These are phyloP conservation scores for Pachydiplax longipennis DNA, from an alignment of 2,888 invertebrate species.

Conservation along the genomic window DNA sequence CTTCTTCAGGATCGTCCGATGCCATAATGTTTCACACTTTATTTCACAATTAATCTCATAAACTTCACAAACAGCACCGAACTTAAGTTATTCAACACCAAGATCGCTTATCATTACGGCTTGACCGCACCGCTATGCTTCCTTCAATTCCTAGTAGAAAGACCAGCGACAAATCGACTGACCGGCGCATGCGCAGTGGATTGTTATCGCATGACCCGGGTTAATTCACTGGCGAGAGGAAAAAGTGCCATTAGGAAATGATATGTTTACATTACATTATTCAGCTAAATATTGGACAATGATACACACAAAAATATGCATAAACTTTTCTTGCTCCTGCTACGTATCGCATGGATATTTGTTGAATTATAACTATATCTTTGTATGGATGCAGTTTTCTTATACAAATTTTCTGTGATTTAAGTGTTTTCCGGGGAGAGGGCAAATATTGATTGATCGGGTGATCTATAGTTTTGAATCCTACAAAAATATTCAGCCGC, in stretches of 20 bases:
- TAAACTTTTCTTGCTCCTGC: neutral
- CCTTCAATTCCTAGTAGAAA: conserved; percentile 33
- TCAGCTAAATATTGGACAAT: neutral
- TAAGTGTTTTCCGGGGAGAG: conserved; percentile 49
- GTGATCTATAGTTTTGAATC: conserved; percentile 14
- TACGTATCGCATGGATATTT: neutral
- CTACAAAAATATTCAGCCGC: neutral
- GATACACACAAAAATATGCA: neutral
- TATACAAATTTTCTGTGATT: conserved; percentile 24
- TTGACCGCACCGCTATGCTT: conserved; percentile 44
- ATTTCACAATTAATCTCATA: neutral
- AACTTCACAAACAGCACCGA: conserved; percentile 12
- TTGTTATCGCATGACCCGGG: conserved; percentile 46
- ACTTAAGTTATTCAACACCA: conserved; percentile 11
- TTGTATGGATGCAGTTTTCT: neutral
- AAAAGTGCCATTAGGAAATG: conserved; percentile 8
- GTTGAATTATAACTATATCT: neutral
- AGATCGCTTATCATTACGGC: conserved; percentile 23
- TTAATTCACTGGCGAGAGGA: conserved; percentile 44
- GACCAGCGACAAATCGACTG: conserved; percentile 46
- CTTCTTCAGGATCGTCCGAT: conserved; percentile 88
- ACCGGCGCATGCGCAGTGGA: conserved; percentile 46
- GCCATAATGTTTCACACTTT: conserved; percentile 66
- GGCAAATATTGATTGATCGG: conserved; percentile 50
- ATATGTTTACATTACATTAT: neutral